Base-by-base conservation (phyloP, 2,888 invertebrate species). In the Sphaerophoria taeniata region DNA sequence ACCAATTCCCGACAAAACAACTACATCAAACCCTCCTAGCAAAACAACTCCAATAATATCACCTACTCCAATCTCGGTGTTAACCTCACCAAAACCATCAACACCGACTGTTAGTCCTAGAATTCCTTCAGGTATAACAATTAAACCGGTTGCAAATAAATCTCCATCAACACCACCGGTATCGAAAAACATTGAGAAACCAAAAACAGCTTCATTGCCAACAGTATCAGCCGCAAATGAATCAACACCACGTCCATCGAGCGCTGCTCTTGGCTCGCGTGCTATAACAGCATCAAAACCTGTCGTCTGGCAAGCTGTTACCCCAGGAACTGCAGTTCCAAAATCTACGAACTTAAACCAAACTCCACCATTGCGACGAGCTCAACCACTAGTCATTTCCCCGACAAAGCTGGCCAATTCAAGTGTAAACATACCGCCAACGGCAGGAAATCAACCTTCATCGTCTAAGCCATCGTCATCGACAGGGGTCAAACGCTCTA, bases 241-340 rank as follows among this genome's bases (percentile, higher is more conserved):
- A 61, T 6, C 31, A n/a, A 9, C 3, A n/a, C 61, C n/a, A n/a
- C n/a, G 12, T 3, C 7, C 11, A 45, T n/a, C 24, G 43, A 6
- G 4, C 31, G 0, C 7, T 45, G 0, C 9, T 31, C 2, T 24
- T 31, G 12, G 31, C n/a, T n/a, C n/a, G 6, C 63, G 33, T 45
- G 33, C 4, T 11, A 39, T 63, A 14, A 0, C 33, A 49, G 16
- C 67, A 53, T n/a, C 39, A 5, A 67, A 53, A 9, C 67, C 67
- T 4, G 67, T 67, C 6, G 24, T 67, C 24, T 67, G 67, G 67
- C 67, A 67, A 39, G 67, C 67, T 9, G 51, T 67, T 39, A 2
- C 51, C n/a, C 53, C 51, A 14, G 51, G 12, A 36, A 11, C 6
- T 11, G 11, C 47, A 16, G 2, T 4, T 24, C 3, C 51, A 51